Evolutionary conservation across 2,888 invertebrate species (phyloP).

Genomic region (Dicranocentrus wangi): DNA sequence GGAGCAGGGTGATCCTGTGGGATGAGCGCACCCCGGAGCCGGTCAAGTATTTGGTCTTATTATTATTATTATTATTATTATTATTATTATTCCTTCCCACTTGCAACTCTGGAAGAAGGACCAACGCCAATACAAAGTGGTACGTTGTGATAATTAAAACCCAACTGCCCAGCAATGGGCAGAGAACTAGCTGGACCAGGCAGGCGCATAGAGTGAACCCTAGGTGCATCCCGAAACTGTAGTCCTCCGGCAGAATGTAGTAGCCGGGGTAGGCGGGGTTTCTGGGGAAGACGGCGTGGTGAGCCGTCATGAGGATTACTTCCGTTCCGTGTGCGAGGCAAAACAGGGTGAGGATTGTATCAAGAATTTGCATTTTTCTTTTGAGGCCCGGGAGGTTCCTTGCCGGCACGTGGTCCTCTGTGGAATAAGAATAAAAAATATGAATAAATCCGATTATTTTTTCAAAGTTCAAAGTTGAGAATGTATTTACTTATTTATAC

Average conservation of each 20-base stretch:
- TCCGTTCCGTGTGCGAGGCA: background rate
- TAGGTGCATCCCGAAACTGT: background rate
- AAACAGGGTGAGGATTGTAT: background rate
- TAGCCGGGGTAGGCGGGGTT: background rate
- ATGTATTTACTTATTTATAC: constrained; percentile 3
- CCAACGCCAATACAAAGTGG: background rate
- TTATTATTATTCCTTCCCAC: background rate
- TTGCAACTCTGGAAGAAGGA: background rate
- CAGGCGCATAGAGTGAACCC: background rate
- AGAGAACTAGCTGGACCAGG: background rate
- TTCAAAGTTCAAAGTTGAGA: background rate
- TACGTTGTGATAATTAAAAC: background rate
- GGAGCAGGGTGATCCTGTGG: too few species aligned
- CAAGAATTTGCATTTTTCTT: background rate
- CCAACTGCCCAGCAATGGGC: background rate
- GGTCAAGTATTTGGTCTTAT: too few species aligned
- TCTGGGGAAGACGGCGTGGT: background rate
- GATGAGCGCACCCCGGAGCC: too few species aligned
- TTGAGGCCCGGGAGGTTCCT: background rate
- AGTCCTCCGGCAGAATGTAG: background rate
- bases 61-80: too few species aligned
- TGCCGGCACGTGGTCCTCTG: too few species aligned
- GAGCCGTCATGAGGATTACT: background rate
- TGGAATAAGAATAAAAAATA: too few species aligned
- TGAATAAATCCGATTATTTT: too few species aligned